Conservation (phyloP, 2,888 invertebrate species). For the Teinopalpus imperialis region DNA sequence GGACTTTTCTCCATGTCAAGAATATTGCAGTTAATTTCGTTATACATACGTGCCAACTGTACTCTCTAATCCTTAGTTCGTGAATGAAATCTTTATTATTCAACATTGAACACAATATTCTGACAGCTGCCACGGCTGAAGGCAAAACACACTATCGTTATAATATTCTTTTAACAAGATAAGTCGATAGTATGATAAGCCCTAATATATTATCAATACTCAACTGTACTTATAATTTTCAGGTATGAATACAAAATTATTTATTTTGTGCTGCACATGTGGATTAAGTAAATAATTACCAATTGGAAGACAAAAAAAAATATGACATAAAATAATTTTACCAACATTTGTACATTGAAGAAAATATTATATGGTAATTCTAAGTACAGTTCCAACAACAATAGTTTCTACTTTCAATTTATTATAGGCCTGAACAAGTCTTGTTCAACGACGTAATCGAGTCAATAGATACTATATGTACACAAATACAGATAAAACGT, state of each 20-base stretch:
- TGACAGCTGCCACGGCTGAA: background rate
- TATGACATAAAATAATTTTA: too few relatives aligned
- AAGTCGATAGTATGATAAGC: conserved; percentile 11
- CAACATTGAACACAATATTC: conserved; percentile 8
- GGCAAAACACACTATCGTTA: background rate
- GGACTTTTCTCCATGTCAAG: background rate
- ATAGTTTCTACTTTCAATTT: conserved; percentile 30
- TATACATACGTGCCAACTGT: conserved; percentile 4
- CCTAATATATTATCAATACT: conserved; percentile 6
- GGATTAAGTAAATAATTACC: too few relatives aligned
- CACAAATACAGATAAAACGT: conserved; percentile 27
- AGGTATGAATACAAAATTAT: too few relatives aligned
- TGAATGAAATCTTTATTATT: background rate
- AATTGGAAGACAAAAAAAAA: too few relatives aligned
- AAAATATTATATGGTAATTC: conserved; percentile 10
- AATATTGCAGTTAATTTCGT: background rate
- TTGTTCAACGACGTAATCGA: conserved; percentile 42
- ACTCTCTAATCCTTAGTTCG: conserved; percentile 6
- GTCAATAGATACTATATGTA: conserved; percentile 30
- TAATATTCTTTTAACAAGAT: conserved; percentile 2
- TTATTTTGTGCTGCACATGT: conserved; percentile 6
- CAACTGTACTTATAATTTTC: conserved; percentile 27
- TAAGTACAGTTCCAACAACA: conserved; percentile 40
- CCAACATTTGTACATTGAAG: too few relatives aligned
- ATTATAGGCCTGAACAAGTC: conserved; percentile 53